A percentile compares a stretch with the other conserved stretches of the same genome.
Evolutionary conservation across 2,113 vertebrate species (phyloP).

Genomic region (Carollia perspicillata): DNA sequence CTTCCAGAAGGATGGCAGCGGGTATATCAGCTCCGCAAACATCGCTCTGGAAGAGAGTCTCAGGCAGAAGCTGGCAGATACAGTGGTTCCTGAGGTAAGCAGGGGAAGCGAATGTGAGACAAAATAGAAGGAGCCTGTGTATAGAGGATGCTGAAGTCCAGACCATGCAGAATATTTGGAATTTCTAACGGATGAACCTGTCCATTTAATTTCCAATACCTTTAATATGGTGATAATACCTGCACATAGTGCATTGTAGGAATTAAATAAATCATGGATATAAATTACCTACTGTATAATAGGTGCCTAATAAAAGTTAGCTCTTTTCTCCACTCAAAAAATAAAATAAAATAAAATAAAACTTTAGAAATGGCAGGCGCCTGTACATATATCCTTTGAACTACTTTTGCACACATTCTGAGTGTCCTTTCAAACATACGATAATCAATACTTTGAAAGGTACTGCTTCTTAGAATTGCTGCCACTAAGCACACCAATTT

Average conservation of each 20-base stretch:
- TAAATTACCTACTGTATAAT: neutral
- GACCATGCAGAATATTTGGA: neutral
- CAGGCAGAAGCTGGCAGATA: neutral
- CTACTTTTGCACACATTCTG: neutral
- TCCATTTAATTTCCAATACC: neutral
- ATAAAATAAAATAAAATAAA: no score
- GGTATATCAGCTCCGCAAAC: neutral
- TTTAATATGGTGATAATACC: neutral
- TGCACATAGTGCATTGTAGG: neutral
- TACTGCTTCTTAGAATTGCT: conserved; percentile 8
- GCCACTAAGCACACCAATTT: neutral
- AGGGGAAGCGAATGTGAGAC: neutral
- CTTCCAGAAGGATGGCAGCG: neutral
- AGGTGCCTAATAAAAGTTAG: neutral
- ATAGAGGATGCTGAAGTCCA: neutral
- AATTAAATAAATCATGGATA: neutral
- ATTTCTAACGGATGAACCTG: neutral
- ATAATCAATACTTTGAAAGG: conserved; percentile 15
- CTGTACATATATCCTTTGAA: neutral
- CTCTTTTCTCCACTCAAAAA: neutral
- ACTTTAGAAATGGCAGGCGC: neutral
- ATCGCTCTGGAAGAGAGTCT: neutral
- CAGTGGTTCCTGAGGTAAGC: neutral
- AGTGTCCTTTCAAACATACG: neutral
- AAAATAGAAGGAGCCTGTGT: neutral